A percentile compares a stretch with the other conserved stretches of the same genome.
Conservation (phyloP, 1,140 invertebrate species). For the Sesamia nonagrioides region DNA sequence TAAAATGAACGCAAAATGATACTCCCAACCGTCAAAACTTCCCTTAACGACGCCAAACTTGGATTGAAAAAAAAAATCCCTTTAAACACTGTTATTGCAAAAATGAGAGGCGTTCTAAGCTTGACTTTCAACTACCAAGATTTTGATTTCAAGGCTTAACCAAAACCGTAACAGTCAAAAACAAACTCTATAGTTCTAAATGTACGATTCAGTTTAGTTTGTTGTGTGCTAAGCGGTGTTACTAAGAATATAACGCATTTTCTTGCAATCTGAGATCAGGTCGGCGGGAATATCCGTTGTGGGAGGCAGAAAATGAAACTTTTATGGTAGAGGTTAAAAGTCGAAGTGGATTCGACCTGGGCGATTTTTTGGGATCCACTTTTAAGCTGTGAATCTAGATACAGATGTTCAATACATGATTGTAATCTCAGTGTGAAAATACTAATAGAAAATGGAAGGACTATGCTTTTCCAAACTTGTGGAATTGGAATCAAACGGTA, state of each 20-base stretch:
- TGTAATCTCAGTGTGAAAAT: constrained; percentile 9
- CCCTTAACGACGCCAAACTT: not conserved
- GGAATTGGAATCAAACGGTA: not conserved
- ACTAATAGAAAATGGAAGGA: not conserved
- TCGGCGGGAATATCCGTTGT: constrained; percentile 64
- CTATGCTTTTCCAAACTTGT: not conserved
- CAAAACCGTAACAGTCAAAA: not conserved
- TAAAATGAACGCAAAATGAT: not conserved
- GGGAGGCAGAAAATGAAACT: constrained; percentile 68
- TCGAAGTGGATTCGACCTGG: constrained; percentile 52
- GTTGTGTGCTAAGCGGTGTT: constrained; percentile 49
- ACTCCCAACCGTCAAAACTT: not conserved
- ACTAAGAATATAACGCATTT: constrained; percentile 71
- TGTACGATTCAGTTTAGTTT: constrained; percentile 47
- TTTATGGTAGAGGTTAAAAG: constrained; percentile 73
- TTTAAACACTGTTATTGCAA: constrained; percentile 31
- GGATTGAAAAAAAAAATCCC: constrained; percentile 12
- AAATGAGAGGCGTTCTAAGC: constrained; percentile 5
- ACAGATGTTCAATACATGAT: constrained; percentile 23
- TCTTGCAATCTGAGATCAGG: constrained; percentile 71
- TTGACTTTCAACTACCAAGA: constrained; percentile 29
- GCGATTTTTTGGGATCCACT: constrained; percentile 52
- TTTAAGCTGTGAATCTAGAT: constrained; percentile 26
- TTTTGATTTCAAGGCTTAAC: constrained; percentile 22
- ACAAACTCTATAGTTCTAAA: not conserved